These are phyloP conservation scores for Dicrostonyx torquatus DNA, from an alignment of 2,797 vertebrate genomes.

Conservation along the genomic window DNA sequence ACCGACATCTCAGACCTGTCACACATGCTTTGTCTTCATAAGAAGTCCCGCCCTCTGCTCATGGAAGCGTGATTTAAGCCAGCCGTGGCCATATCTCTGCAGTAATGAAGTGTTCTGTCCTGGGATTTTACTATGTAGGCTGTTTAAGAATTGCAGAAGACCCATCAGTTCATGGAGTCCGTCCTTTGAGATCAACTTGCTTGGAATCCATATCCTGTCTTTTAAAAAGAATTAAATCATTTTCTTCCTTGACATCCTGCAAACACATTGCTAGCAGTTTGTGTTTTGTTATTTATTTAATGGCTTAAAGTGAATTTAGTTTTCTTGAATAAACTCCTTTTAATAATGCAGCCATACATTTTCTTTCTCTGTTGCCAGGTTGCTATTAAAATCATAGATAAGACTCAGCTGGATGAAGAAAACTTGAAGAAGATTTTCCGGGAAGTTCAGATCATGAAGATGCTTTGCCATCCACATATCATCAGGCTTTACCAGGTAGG, in stretches of 20 bases:
- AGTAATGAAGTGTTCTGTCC: background rate
- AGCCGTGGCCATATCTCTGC: background rate
- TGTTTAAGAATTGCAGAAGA: conserved; percentile 43
- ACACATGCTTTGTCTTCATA: background rate
- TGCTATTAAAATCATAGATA: conserved; percentile 99
- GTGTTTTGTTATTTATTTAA: conserved; percentile 27
- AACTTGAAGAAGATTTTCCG: conserved; percentile 99
- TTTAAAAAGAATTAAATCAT: conserved; percentile 47
- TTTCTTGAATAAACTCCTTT: conserved; percentile 54
- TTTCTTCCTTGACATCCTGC: conserved; percentile 43
- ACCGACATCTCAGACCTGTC: background rate
- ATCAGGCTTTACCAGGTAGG: conserved; percentile 98
- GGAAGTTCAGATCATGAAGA: conserved; percentile 99
- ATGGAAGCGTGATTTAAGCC: background rate
- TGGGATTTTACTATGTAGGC: conserved; percentile 3
- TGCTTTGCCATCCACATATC: conserved; percentile 98
- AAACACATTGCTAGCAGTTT: conserved; percentile 29
- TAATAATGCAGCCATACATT: conserved; percentile 26
- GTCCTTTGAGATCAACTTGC: conserved; percentile 44
- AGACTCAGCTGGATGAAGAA: conserved; percentile 98
- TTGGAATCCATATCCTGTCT: conserved; percentile 52
- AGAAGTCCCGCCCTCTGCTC: background rate
- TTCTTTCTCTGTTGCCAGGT: conserved; percentile 88
- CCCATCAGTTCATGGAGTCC: conserved; percentile 37
- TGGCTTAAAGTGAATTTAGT: conserved; percentile 60